Evolutionary conservation across 2,797 vertebrate genomes (phyloP).

Genomic region (Avahi laniger): DNA sequence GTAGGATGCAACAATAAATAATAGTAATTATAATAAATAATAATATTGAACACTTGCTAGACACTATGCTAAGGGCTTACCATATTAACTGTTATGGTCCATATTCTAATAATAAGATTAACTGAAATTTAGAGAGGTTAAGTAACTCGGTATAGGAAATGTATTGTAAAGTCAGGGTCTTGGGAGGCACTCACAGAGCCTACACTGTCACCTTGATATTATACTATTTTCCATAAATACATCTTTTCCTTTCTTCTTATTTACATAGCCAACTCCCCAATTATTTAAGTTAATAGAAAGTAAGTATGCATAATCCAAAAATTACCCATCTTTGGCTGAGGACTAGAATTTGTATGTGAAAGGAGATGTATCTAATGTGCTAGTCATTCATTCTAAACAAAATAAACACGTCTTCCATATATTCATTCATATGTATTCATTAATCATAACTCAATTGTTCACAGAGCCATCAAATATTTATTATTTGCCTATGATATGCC

Average conservation of each 20-base stretch:
- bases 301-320: not conserved
- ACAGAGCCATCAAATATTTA: not conserved
- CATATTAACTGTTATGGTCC: not conserved
- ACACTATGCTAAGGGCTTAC: not conserved
- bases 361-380: not conserved
- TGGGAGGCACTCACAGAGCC: not conserved
- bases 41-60: not conserved
- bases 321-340: not conserved
- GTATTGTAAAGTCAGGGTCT: not conserved
- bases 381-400: not conserved
- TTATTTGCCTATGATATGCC: not conserved
- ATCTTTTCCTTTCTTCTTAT: not conserved
- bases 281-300: not conserved
- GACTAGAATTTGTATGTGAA: not conserved
- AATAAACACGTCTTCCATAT: not conserved
- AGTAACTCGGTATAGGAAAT: not conserved
- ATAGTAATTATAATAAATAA: not conserved
- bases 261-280: not conserved
- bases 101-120: not conserved
- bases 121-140: not conserved
- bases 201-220: not conserved
- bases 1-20: not conserved
- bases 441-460: not conserved
- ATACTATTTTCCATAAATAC: not conserved
- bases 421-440: not conserved